Conservation (phyloP, 2,113 vertebrate species). For the Nansenia antarctica region DNA sequence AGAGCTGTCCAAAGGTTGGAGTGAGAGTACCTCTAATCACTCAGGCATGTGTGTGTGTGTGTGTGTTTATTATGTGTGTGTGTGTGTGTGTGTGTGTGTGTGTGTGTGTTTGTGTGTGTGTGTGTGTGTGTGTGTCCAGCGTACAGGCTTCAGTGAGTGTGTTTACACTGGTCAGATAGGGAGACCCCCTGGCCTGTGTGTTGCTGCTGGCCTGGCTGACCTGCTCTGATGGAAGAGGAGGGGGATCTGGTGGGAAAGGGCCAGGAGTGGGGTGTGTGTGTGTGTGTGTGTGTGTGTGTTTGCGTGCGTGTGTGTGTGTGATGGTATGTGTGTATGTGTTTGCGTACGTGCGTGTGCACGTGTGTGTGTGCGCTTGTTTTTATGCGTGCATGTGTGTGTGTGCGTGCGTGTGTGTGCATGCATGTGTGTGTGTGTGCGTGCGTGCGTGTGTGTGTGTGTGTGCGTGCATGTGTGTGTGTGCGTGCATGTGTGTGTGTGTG, state of each 20-base stretch:
- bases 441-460: neutral
- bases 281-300: too few species aligned
- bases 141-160: neutral
- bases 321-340: too few species aligned
- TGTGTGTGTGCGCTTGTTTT: too few species aligned
- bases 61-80: too few species aligned
- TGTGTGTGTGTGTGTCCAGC: neutral
- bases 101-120: too few species aligned
- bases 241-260: conserved; percentile 7
- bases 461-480: too few species aligned
- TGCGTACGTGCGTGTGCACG: too few species aligned
- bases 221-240: neutral
- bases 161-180: neutral
- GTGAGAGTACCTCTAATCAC: neutral
- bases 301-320: too few species aligned
- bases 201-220: neutral
- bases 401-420: neutral
- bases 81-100: too few species aligned
- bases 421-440: neutral
- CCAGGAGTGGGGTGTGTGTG: conserved; percentile 1
- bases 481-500: too few species aligned
- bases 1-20: neutral
- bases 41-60: neutral
- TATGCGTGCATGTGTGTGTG: too few species aligned
- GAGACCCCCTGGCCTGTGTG: neutral